A percentile compares a stretch with the other conserved stretches of the same genome.
Evolutionary conservation across 2,797 vertebrate genomes (phyloP).

Genomic region (Coendou prehensilis): DNA sequence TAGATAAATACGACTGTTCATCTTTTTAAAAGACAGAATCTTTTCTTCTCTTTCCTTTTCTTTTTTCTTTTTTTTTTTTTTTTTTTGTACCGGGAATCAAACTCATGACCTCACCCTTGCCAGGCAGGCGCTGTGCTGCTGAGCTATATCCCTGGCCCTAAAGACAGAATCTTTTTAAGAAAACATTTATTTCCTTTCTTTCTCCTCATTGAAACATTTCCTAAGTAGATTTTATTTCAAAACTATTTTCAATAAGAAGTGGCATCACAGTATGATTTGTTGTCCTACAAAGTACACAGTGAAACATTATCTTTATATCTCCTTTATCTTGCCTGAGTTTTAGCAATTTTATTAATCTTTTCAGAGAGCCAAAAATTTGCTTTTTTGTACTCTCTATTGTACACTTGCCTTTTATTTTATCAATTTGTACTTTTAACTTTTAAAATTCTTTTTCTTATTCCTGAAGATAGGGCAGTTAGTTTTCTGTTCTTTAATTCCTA

Average conservation of each 20-base stretch:
- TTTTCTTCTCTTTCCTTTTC: too few species aligned
- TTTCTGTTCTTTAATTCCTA: neutral
- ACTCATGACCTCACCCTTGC: too few species aligned
- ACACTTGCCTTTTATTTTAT: slow-evolving; percentile 45
- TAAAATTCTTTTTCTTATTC: neutral
- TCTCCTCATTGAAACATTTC: neutral
- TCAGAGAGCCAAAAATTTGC: neutral
- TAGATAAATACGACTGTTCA: neutral
- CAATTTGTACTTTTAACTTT: neutral
- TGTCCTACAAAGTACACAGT: neutral
- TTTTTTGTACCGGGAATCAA: too few species aligned
- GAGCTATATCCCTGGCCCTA: too few species aligned
- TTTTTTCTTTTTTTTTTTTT: neutral
- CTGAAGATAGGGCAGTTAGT: neutral
- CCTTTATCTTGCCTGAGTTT: neutral
- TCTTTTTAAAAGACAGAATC: neutral
- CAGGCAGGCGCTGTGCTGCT: too few species aligned
- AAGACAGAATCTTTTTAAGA: neutral
- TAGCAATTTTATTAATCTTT: neutral
- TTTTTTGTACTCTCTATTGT: neutral
- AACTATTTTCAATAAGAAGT: neutral
- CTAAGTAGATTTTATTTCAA: neutral
- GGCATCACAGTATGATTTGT: neutral
- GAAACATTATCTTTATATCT: neutral
- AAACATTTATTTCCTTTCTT: neutral